These are phyloP conservation scores for Hemichromis elongatus DNA, from an alignment of 2,113 vertebrate species.

Conservation along the genomic window DNA sequence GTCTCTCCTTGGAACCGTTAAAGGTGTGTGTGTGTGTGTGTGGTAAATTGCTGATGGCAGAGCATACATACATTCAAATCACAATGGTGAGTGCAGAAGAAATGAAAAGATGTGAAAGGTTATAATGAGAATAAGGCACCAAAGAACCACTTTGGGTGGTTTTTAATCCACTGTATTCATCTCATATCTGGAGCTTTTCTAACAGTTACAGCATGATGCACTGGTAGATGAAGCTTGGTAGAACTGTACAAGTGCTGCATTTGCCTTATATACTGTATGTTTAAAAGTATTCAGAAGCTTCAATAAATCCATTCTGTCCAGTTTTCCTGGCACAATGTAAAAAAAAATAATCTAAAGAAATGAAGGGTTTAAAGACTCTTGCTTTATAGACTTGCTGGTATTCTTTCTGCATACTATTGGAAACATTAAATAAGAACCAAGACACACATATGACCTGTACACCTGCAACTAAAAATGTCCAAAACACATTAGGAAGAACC, in stretches of 20 bases:
- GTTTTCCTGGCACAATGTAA: not conserved
- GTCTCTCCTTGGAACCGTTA: too few relatives aligned
- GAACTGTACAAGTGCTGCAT: not conserved
- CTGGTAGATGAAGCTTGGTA: not conserved
- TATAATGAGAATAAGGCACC: too few relatives aligned
- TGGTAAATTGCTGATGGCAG: too few relatives aligned
- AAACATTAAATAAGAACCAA: not conserved
- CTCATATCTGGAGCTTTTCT: too few relatives aligned
- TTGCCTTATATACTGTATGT: not conserved
- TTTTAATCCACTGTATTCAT: too few relatives aligned
- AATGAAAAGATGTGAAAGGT: too few relatives aligned
- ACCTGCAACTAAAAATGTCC: not conserved
- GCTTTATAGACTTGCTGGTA: not conserved
- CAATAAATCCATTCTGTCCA: not conserved
- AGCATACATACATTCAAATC: too few relatives aligned
- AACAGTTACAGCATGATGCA: too few relatives aligned
- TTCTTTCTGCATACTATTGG: not conserved
- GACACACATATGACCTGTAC: accelerated
- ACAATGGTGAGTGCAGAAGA: too few relatives aligned
- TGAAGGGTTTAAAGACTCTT: not conserved
- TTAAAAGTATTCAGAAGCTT: not conserved
- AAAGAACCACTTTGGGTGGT: too few relatives aligned
- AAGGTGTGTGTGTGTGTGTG: too few relatives aligned
- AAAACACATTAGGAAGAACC: not conserved
- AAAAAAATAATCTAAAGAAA: accelerated